These are phyloP conservation scores for Melanotaenia maccullochi DNA, from an alignment of 2,797 vertebrate genomes.

Conservation along the genomic window DNA sequence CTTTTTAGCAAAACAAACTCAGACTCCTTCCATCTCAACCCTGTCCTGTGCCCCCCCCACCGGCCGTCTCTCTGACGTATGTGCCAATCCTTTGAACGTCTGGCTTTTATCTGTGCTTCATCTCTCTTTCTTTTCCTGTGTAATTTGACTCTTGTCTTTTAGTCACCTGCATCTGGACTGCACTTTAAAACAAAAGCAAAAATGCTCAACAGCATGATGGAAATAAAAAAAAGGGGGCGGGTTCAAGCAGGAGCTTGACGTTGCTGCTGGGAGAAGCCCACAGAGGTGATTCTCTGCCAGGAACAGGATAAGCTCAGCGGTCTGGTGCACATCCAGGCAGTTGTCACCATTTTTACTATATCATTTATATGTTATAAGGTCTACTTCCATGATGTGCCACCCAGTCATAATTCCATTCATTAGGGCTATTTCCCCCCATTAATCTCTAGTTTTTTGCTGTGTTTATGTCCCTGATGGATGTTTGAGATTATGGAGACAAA, in stretches of 20 bases:
- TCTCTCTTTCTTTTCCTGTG: constrained; percentile 36
- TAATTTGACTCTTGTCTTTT: constrained; percentile 56
- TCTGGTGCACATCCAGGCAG: constrained; percentile 39
- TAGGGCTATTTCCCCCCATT: constrained; percentile 36
- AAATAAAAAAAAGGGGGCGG: constrained; percentile 25
- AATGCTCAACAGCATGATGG: constrained; percentile 46
- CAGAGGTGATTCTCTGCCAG: constrained; percentile 16
- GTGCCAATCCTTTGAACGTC: constrained; percentile 72
- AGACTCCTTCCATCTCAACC: constrained; percentile 29
- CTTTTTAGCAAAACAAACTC: constrained; percentile 38
- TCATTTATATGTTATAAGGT: constrained; percentile 48
- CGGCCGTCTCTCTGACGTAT: constrained; percentile 49
- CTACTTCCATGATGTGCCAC: constrained; percentile 35
- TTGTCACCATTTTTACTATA: constrained; percentile 40
- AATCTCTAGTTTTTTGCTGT: constrained; percentile 15
- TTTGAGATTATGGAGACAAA: constrained; percentile 47
- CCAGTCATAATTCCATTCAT: constrained; percentile 24
- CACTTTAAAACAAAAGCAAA: constrained; percentile 83
- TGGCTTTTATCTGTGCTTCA: constrained; percentile 47
- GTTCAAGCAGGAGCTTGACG: constrained; percentile 8
- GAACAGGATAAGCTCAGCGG: neutral
- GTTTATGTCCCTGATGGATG: constrained; percentile 35
- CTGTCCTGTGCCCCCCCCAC: constrained; percentile 17
- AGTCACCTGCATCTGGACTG: constrained; percentile 84
- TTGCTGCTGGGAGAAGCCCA: constrained; percentile 13